Base-by-base conservation (phyloP, 2,888 invertebrate genomes). In the Argynnis bischoffii region DNA sequence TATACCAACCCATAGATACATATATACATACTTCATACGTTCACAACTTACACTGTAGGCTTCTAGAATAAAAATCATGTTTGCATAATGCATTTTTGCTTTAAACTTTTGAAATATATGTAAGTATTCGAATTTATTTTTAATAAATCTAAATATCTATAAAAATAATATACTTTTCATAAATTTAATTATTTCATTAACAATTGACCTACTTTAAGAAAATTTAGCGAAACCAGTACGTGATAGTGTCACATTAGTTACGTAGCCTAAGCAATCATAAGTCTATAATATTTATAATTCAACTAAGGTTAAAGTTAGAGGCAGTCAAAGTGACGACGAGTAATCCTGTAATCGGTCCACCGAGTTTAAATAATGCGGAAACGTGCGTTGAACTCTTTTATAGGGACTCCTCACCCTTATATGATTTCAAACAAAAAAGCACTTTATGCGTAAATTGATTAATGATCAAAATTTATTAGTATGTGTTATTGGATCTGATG, bases 331-430 rank as follows among this genome's bases (percentile, higher is more conserved):
- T 56, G 66, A 65, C 48, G 55, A 60, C 47, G 59, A 74, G 76
- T 76, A 78, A 41, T 80, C 82, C 83, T 81, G 83, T 81, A 81
- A 78, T 83, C 86, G 86, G 87, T 80, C 79, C 81, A 86, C 78
- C 82, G 86, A 78, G 73, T 81, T 76, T 79, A 81, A 81, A 88
- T 86, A 89, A 87, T 86, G 85, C 85, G 76, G 77, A 77, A 75
- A 82, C 86, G 91, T 87, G 89, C 92, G 91, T 92, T 92, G 92
- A 92, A 92, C 91, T 92, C 92, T 92, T 92, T 92, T 90, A 80
- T 88, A 91, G 87, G 90, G 89, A 89, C 85, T 73, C 65, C 67
- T 67, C 63, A 71, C 74, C 74, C 74, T 67, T 69, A 64, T 68
- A 67, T 55, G 48, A 48, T 18, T 48, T 55, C 51, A 61, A 18